Base-by-base conservation (phyloP, 2,888 invertebrate species). In the Callyntrura sp. region DNA sequence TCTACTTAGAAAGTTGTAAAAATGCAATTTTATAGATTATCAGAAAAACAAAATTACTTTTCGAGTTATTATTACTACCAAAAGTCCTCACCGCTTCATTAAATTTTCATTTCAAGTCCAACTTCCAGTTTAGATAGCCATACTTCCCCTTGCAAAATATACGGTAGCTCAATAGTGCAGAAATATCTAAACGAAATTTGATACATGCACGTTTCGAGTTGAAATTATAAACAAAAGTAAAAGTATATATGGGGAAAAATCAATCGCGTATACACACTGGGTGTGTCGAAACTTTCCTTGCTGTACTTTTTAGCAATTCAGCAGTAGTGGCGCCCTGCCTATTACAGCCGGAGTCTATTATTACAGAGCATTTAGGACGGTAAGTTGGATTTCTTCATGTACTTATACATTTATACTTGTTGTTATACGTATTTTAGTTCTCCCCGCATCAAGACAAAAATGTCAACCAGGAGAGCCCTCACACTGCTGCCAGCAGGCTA, bases 191-290 rank as follows among this genome's bases (percentile, higher is more conserved):
- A 35, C 43, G n/a, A 43, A 43, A 70, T 65, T 65, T 28, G 28
- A 23, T 65, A 28, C 23, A 28, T 35, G 6, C 17, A 70, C 11
- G 5, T 11, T 70, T 43, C n/a, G 1, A 65, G 65, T 28, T 11
- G 25, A 28, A 14, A 28, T 35, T 4, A 35, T 35, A 65, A 65
- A 65, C 65, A 65, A 65, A 12, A 65, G 11, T 28, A 28, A 12
- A 28, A 6, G 6, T 35, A 35, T 35, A 35, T 35, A 35, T 35
- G 8, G 5, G 48, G 11, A 48, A 70, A 73, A 73, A 73, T 73
- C 73, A 73, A 73, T 73, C 73, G 20, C 9, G 11, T 62, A 14
- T 25, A 62, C n/a, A 25, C 25, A 62, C n/a, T 48, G 73, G 20
- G 45, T 20, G 23, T 14, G 43, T 17, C 8, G n/a, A 20, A 51